phyloP scores from a whole-genome alignment of 2,888 invertebrate genomes.

The Stegana nigrithorax region DNA sequence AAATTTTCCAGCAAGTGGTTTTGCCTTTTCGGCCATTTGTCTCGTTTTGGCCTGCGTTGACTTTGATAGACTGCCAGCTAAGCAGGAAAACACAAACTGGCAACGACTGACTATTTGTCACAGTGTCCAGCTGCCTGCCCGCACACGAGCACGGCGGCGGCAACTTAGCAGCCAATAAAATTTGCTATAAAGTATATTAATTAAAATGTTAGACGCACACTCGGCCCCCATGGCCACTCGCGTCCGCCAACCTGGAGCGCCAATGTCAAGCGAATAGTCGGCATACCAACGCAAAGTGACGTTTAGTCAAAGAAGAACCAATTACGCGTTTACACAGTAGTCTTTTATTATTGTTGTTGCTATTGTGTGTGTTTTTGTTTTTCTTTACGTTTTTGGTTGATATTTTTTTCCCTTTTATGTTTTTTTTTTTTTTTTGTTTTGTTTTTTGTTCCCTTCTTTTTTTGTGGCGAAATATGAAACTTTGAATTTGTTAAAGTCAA shows the following conservation, averaged over 20 bases:
- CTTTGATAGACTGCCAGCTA: background rate
- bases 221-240: no score
- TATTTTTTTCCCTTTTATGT: background rate
- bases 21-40: no score
- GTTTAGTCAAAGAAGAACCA: no score
- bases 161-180: background rate
- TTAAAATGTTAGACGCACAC: background rate
- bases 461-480: background rate
- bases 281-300: no score
- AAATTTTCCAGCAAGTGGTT: no score
- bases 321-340: no score
- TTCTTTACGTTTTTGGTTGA: background rate
- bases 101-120: background rate
- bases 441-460: background rate
- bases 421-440: background rate
- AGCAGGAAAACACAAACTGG: background rate
- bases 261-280: no score
- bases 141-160: no score
- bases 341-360: no score
- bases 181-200: background rate
- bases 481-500: background rate
- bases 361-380: no score
- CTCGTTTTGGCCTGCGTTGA: no score
- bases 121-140: background rate
- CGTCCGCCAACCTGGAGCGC: no score